Evolutionary conservation across 2,113 vertebrate genomes (phyloP), one percentile per base, ranked within the genome.

Genomic region (Rhagologus leucostigma): DNA sequence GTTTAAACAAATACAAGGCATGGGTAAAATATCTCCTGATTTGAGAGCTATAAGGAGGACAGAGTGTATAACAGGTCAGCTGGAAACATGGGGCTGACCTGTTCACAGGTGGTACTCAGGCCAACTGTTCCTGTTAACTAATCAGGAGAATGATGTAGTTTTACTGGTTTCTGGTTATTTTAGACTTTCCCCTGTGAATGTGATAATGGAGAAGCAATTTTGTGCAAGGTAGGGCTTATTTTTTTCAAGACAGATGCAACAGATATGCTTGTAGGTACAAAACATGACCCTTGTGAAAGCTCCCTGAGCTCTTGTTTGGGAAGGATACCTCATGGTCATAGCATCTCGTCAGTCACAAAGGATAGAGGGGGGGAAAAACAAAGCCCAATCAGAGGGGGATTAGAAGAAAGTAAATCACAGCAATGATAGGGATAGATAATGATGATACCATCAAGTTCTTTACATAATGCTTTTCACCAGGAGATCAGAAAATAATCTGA

Each of bases 1-100:
- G 30, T 88, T 96, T 84, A 95, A 95, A 75, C 75, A 93, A 93
- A 90, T 44, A 77, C 22, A 47, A 91, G 29, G 30, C 47, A 70
- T 47, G 63, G 59, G 47, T 64, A 90, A 95, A 86, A 67, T 68
- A 83, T 47, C 64, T 87, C 60, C 82, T 68, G 71, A 67, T 77
- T 63, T 67, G 71, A 75, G 87, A 80, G 59, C 62, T 84, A 0
- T 24, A 44, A 29, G 71, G 56, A n/a, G 33, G 29, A 74, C 8
- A 9, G 75, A 86, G 29, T 29, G 2, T 77, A 46, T 74, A 21
- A 22, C 44, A 57, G 65, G 64, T 84, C 76, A 91, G 69, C 67
- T 87, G 81, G 64, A 89, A 89, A 60, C 18, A 7, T 0, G 3
- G 26, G 46, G 47, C 55, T 9, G 32, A 55, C 32, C 74, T 77